These are phyloP conservation scores for Xestia xanthographa DNA, from an alignment of 2,888 invertebrate species.

Conservation along the genomic window DNA sequence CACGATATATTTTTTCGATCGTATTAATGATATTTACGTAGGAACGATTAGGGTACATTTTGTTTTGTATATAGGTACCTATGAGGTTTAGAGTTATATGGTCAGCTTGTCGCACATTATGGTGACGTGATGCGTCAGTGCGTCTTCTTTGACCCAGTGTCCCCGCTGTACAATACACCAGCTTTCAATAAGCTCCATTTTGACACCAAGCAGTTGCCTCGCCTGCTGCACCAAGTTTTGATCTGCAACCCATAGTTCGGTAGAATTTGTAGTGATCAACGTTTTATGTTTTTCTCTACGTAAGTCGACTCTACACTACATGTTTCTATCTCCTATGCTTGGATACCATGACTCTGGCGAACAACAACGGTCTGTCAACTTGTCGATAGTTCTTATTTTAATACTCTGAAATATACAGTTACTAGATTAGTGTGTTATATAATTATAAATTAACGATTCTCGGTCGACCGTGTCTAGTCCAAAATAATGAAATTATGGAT, in stretches of 20 bases:
- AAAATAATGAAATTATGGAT: conserved; percentile 21
- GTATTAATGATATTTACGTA: conserved; percentile 58
- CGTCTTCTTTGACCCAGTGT: conserved; percentile 9
- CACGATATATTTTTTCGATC: conserved; percentile 65
- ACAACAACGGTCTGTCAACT: neutral
- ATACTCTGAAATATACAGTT: conserved; percentile 1
- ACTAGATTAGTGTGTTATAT: neutral
- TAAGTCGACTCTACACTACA: conserved; percentile 47
- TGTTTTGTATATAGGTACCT: conserved; percentile 39
- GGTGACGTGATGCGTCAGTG: neutral
- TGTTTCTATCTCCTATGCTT: conserved; percentile 4
- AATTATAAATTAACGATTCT: neutral
- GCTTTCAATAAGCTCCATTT: conserved; percentile 14
- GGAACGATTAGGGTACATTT: conserved; percentile 43
- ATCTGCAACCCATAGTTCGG: conserved; percentile 26
- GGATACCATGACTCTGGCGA: neutral
- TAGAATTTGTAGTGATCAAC: conserved; percentile 24
- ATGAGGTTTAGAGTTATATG: conserved; percentile 44
- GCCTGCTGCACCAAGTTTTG: conserved; percentile 15
- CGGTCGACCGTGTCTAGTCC: neutral
- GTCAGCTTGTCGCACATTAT: conserved; percentile 20
- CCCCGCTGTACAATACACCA: conserved; percentile 3
- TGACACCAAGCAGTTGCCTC: conserved; percentile 23
- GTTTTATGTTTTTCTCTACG: conserved; percentile 11
- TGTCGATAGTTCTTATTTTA: neutral